Base-by-base conservation (phyloP, 1,140 invertebrate genomes). In the Dolichoris vasculosae region DNA sequence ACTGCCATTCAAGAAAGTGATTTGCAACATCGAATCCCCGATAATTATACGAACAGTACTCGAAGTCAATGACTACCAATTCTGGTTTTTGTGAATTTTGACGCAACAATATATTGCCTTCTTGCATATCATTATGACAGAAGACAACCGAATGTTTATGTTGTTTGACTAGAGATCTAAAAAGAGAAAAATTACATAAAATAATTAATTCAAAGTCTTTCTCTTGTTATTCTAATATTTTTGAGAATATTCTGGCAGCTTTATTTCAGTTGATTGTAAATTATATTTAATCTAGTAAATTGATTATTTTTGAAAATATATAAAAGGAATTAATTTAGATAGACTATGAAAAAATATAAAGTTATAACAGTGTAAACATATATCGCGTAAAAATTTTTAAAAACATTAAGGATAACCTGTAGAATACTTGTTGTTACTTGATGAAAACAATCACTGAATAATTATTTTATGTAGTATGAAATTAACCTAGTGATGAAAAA, bases 91-190 rank as follows among this genome's bases (percentile, higher is more conserved):
- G 92, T 3, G 93, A 94, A 84, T 94, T 95, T 89, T 95, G 93
- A 30, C 93, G 89, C 13, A 95, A 87, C 0, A 96, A 90, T 83
- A 96, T 95, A 89, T 96, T 96, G 92, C 98, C 99, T 95, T 99
- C 98, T 93, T 99, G 98, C 91, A 99, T 94, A 91, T 99, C 99
- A 92, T 99, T 99, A 93, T 99, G 99, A 90, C 98, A 99, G 92
- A 99, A 99, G 0, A 98, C 96, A 2, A 99, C 97, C 0, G 97
- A 97, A 84, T 97, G 97, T n/a, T 95, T 94, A 0, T 96, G 94
- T 0, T 90, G 91, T 38, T 46, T 89, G 0, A 91, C 89, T 8
- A 93, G 64, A 43, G 89, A 89, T 82, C 92, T 93, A 48, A n/a
- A 40, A 30, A 83, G 51, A 6, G 51, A 6, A 46, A 46, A 55